A percentile compares a stretch with the other conserved stretches of the same genome.
Conservation (phyloP, 2,888 invertebrate genomes). For the Trachelus troglodyta region DNA sequence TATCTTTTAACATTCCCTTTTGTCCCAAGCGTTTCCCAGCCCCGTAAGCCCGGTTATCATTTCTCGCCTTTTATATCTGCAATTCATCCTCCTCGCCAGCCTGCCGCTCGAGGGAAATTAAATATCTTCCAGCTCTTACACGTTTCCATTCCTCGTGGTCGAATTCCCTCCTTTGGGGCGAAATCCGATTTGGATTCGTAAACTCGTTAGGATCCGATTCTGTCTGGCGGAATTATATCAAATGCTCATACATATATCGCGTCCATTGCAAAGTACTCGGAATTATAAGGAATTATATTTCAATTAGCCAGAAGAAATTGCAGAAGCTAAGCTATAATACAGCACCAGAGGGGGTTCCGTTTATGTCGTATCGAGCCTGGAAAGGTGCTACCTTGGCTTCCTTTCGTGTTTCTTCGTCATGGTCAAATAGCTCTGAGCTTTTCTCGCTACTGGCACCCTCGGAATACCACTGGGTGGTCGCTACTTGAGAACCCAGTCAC, state of each 20-base stretch:
- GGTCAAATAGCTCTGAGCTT: too few species aligned
- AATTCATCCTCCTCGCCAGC: slow-evolving; percentile 11
- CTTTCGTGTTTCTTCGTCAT: too few species aligned
- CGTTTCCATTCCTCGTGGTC: slow-evolving; percentile 23
- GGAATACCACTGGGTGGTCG: too few species aligned
- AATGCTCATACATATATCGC: too few species aligned
- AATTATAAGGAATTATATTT: too few species aligned
- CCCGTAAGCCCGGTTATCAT: slow-evolving; percentile 32
- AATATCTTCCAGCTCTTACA: slow-evolving; percentile 34
- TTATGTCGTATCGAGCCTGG: too few species aligned
- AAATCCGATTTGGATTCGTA: slow-evolving; percentile 19
- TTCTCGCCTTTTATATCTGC: slow-evolving; percentile 23
- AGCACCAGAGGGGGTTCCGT: too few species aligned
- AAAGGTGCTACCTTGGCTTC: too few species aligned
- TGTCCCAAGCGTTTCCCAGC: slow-evolving; percentile 16
- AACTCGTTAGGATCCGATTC: slow-evolving; percentile 11
- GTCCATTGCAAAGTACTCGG: too few species aligned
- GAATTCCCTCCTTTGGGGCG: neutral
- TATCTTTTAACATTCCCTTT: slow-evolving; percentile 28
- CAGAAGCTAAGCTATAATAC: too few species aligned
- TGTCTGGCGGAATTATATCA: neutral
- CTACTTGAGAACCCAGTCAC: slow-evolving; percentile 7
- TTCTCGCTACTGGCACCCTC: too few species aligned
- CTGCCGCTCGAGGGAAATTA: slow-evolving; percentile 36
- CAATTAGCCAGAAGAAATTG: too few species aligned